Evolutionary conservation across 2,888 invertebrate species (phyloP).

Genomic region (Nesidiocoris tenuis): DNA sequence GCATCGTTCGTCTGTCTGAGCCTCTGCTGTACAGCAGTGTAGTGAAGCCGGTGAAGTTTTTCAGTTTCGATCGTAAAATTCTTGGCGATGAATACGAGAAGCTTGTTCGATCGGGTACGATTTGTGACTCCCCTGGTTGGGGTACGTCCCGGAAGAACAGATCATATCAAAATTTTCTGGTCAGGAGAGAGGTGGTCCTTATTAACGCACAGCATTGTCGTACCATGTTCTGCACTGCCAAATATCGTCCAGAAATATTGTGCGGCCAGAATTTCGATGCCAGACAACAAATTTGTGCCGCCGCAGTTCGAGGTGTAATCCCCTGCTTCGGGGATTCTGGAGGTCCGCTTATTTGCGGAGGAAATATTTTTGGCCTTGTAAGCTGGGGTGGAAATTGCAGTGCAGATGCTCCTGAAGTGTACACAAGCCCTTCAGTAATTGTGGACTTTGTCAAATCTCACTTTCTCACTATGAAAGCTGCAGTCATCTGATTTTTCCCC

Average conservation of each 20-base stretch:
- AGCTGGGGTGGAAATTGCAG: constrained; percentile 14
- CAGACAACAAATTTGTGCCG: constrained; percentile 7
- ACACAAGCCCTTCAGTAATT: background rate
- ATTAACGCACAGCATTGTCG: background rate
- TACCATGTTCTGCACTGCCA: constrained; percentile 9
- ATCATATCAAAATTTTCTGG: background rate
- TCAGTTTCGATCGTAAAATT: background rate
- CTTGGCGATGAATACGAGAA: background rate
- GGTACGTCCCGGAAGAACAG: background rate
- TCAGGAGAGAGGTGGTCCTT: background rate
- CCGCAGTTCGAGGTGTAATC: background rate
- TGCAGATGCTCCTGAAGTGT: constrained; percentile 5
- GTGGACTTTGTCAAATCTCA: background rate
- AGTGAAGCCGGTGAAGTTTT: constrained; percentile 5
- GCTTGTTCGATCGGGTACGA: background rate
- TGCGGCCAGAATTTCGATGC: constrained; percentile 9
- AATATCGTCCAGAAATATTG: background rate
- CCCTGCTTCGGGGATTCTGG: constrained; percentile 14
- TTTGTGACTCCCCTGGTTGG: constrained; percentile 18
- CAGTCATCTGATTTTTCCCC: background rate
- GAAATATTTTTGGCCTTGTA: constrained; percentile 1
- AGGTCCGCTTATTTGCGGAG: constrained; percentile 8
- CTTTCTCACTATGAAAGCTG: background rate
- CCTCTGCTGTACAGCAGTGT: background rate
- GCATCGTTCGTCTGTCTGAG: background rate